Conservation (phyloP, 2,113 vertebrate species). For the Prietella phreatophila region DNA sequence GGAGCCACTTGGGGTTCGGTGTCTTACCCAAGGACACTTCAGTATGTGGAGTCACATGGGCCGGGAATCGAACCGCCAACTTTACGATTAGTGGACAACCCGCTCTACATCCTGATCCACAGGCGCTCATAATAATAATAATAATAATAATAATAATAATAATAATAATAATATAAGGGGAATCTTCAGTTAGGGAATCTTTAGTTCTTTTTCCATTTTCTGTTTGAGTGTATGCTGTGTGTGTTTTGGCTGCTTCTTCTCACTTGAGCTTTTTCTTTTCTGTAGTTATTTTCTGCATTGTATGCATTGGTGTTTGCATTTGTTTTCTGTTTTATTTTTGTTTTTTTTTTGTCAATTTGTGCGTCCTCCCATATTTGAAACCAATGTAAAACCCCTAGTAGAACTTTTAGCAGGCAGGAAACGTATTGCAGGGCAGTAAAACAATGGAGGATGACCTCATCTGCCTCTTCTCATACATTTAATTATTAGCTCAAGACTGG, state of each 20-base stretch:
- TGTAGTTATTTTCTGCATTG: background rate
- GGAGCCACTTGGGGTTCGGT: too few species aligned
- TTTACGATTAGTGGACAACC: too few species aligned
- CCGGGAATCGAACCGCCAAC: too few species aligned
- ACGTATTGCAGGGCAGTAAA: constrained; percentile 12
- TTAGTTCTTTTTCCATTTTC: background rate
- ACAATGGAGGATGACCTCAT: constrained; percentile 31
- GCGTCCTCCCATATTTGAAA: background rate
- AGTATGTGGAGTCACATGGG: too few species aligned
- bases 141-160: background rate
- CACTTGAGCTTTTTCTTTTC: background rate
- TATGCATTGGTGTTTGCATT: background rate
- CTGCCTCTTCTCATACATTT: constrained; percentile 20
- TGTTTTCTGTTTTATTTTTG: background rate
- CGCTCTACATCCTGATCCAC: too few species aligned
- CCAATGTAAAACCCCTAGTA: constrained; percentile 52
- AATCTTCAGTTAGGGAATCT: background rate
- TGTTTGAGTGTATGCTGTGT: background rate
- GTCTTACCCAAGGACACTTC: too few species aligned
- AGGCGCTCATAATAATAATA: too few species aligned
- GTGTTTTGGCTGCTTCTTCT: background rate
- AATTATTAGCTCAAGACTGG: constrained; percentile 28
- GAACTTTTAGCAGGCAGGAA: constrained; percentile 19
- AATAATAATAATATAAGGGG: background rate
- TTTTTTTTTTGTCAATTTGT: background rate